phyloP scores from a whole-genome alignment of 2,797 vertebrate genomes.

The Anguilla obscura region DNA sequence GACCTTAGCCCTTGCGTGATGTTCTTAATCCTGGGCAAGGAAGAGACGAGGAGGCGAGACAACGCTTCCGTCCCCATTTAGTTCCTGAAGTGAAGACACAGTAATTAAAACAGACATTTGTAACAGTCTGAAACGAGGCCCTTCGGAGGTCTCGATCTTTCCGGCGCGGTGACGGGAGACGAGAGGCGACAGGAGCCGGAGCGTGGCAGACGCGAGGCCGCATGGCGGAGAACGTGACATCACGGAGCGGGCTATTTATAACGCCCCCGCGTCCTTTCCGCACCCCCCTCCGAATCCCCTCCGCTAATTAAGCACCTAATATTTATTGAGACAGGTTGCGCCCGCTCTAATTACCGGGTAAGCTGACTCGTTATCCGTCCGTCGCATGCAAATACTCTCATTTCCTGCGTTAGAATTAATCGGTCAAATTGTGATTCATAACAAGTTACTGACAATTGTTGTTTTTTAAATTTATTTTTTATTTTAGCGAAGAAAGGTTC shows the following conservation, averaged over 20 bases:
- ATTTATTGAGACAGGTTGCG: neutral
- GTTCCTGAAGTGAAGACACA: neutral
- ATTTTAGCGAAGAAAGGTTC: neutral
- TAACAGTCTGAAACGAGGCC: neutral
- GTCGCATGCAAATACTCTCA: neutral
- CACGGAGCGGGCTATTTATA: neutral
- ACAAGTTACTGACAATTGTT: neutral
- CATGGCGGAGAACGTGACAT: neutral
- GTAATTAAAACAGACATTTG: slow-evolving; percentile 11
- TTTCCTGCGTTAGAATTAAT: neutral
- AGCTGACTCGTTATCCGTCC: neutral
- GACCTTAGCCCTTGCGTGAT: neutral
- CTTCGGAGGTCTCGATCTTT: neutral
- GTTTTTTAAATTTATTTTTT: too few species aligned
- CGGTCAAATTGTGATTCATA: neutral
- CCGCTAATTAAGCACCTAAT: neutral
- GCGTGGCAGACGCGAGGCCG: neutral
- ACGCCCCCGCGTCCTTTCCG: neutral
- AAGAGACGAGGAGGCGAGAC: neutral
- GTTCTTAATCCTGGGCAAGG: neutral
- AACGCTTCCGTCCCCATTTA: neutral
- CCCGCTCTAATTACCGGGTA: neutral
- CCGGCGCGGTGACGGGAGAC: neutral
- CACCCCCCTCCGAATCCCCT: neutral
- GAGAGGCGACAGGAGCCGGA: neutral